Base-by-base conservation (phyloP, 1,140 invertebrate genomes). In the Gonioctena quinquepunctata region DNA sequence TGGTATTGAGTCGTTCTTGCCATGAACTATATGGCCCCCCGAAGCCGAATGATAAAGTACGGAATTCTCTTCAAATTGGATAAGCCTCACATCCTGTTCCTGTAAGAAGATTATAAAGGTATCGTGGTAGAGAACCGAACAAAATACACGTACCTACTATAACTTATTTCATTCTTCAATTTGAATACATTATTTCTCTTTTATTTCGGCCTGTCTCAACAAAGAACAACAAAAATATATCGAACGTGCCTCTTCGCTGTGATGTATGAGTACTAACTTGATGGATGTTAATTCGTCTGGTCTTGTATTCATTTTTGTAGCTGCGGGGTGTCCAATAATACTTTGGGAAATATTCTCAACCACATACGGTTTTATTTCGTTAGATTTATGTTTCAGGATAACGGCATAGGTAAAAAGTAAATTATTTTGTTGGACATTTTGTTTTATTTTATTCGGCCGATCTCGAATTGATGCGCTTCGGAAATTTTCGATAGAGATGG, bases 191-290 rank as follows among this genome's bases (percentile, higher is more conserved):
- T 57, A 25, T 22, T 5, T 11, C 16, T 57, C 54, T 25, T 57
- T 57, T 25, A 25, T 57, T 57, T 57, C 23, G 21, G 54, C 23
- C 22, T 21, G 33, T 42, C 33, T 2, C 16, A 42, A 42, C 33
- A 42, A 42, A 42, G 33, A 42, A 42, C n/a, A 42, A 42, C 54
- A 57, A 21, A 57, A 57, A 22, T 5, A 21, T n/a, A 25, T 21
- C 18, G 54, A 25, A 57, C 54, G 54, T 57, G 54, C 2, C 21
- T 16, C 19, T 3, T 25, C 33, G 33, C 1, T 3, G 54, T 57
- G 54, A 57, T 19, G 23, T 57, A 57, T 25, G 54, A 2, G 54
- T 57, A 57, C 23, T 21, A 57, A 23, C 54, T 57, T 57, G 54
- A 57, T 21, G 23, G 22, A 57, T 57, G 11, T 57, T 57, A 57